Percentiles rank a stretch among this genome's conserved stretches.
Conservation (phyloP, 2,888 invertebrate genomes). For the Parnassius glacialis region DNA sequence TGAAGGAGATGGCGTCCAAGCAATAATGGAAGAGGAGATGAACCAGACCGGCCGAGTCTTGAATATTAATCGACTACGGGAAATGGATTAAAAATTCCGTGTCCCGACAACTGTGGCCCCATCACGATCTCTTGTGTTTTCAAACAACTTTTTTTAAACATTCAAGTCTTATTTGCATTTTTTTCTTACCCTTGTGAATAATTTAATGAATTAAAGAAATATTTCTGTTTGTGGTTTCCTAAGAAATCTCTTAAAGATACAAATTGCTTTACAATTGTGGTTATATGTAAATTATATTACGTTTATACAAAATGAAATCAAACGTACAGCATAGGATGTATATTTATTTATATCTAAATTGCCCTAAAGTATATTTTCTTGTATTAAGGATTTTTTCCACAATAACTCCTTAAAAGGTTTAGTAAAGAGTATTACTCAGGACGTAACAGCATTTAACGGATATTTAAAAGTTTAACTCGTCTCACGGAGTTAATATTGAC, state of each 20-base stretch:
- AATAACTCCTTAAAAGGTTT: slow-evolving; percentile 48
- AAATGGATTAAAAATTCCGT: slow-evolving; percentile 82
- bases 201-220: slow-evolving; percentile 76
- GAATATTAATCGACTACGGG: slow-evolving; percentile 80
- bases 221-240: slow-evolving; percentile 46
- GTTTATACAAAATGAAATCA: too few relatives aligned
- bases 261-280: slow-evolving; percentile 3
- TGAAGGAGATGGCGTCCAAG: slow-evolving; percentile 61
- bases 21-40: slow-evolving; percentile 79
- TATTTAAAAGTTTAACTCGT: slow-evolving; percentile 80
- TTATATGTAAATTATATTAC: not conserved
- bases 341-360: too few relatives aligned
- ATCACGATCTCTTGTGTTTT: slow-evolving; percentile 69
- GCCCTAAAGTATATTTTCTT: too few relatives aligned
- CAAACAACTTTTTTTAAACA: slow-evolving; percentile 76
- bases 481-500: slow-evolving; percentile 79
- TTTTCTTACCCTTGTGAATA: slow-evolving; percentile 76
- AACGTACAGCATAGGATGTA: too few relatives aligned
- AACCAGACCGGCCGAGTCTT: slow-evolving; percentile 78
- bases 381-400: slow-evolving; percentile 30
- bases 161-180: slow-evolving; percentile 73
- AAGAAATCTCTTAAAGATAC: slow-evolving; percentile 29
- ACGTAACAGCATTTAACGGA: slow-evolving; percentile 79
- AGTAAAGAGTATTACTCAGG: slow-evolving; percentile 53
- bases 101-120: slow-evolving; percentile 63